Conservation (phyloP, 2,888 invertebrate species). For the Leptarthrus brevirostris region DNA sequence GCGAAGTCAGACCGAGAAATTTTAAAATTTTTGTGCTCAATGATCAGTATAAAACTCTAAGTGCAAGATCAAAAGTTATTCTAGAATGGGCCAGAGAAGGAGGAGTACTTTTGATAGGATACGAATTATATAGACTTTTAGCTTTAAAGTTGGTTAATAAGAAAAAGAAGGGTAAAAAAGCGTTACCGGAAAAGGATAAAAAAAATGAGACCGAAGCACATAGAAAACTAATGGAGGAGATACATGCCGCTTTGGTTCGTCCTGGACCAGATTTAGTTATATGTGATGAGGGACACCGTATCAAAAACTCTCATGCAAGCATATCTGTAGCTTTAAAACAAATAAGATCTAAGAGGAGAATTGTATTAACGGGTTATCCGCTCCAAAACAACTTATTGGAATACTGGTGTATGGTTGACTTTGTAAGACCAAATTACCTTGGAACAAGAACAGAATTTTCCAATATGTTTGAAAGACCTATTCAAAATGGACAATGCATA, state of each 20-base stretch:
- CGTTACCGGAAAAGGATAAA: constrained; percentile 62
- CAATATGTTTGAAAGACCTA: constrained; percentile 98
- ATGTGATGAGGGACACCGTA: constrained; percentile 97
- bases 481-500: constrained; percentile 97
- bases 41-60: constrained; percentile 92
- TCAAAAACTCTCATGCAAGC: constrained; percentile 97
- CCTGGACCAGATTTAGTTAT: constrained; percentile 95
- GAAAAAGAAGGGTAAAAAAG: constrained; percentile 67
- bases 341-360: constrained; percentile 91
- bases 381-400: constrained; percentile 96
- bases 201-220: constrained; percentile 71
- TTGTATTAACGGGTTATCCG: constrained; percentile 98
- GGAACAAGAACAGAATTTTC: constrained; percentile 97
- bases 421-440: constrained; percentile 95
- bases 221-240: constrained; percentile 83
- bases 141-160: constrained; percentile 81
- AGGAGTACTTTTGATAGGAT: constrained; percentile 95
- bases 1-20: constrained; percentile 80
- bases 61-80: constrained; percentile 87
- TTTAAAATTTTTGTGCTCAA: constrained; percentile 92
- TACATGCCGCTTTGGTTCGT: constrained; percentile 84
- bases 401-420: constrained; percentile 99
- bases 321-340: constrained; percentile 95
- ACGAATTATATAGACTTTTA: constrained; percentile 93
- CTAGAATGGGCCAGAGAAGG: constrained; percentile 88